These are phyloP conservation scores for Malacoctenus gilli DNA, from an alignment of 2,797 vertebrate genomes.

Conservation along the genomic window DNA sequence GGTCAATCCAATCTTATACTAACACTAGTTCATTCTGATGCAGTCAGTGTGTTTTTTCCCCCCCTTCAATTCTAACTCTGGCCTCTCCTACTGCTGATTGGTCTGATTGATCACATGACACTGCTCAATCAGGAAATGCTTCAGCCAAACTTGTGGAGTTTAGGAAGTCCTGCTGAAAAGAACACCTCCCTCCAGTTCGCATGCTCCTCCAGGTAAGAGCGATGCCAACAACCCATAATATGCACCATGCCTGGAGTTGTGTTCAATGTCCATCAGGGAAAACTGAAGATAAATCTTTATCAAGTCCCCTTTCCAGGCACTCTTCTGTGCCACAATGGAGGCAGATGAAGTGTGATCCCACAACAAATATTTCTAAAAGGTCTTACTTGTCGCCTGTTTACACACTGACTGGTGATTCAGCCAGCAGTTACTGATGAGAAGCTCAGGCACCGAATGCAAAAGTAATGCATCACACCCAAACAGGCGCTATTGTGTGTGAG, in stretches of 20 bases:
- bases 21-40: not conserved
- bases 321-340: not conserved
- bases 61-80: not conserved
- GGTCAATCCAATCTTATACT: no score
- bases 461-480: conserved; percentile 24
- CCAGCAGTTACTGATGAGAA: conserved; percentile 10
- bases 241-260: not conserved
- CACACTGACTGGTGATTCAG: conserved; percentile 8
- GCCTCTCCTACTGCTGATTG: conserved; percentile 3
- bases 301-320: no score
- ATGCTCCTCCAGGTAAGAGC: not conserved
- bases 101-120: conserved; percentile 7
- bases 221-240: no score
- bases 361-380: not conserved
- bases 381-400: conserved; percentile 13
- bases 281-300: no score
- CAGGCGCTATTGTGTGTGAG: conserved; percentile 32
- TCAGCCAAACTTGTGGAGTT: not conserved
- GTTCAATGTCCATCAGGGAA: no score
- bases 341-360: not conserved
- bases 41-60: not conserved
- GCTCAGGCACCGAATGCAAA: conserved; percentile 4
- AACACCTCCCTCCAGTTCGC: not conserved
- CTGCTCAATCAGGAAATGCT: conserved; percentile 15
- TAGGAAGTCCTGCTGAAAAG: not conserved